Base-by-base conservation (phyloP, 2,888 invertebrate genomes). In the Cantharis flavilabris region DNA sequence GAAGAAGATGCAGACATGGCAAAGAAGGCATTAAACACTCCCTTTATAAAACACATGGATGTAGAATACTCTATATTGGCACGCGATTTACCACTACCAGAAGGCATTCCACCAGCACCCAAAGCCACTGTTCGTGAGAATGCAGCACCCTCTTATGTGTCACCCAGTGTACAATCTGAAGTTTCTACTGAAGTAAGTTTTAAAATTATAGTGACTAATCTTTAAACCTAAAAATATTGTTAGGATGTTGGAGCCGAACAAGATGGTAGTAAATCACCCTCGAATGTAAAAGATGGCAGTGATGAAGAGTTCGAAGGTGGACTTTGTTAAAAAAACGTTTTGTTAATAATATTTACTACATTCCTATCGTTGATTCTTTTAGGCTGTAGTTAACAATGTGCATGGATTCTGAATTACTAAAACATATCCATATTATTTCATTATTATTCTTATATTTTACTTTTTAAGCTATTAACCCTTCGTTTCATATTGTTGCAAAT, bases 31-130 rank as follows among this genome's bases (percentile, higher is more conserved):
- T 89, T 97, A 1, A 92, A 92, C 76, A 93, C 93, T 81, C 94
- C 97, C 0, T 97, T 97, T 87, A 96, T 97, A 74, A 93, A 95
- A 80, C 95, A 95, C 86, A 96, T 97, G 97, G 97, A 97, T 87
- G 94, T 97, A 9, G 97, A 97, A 86, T 97, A 96, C 86, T 92
- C 96, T 0, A 91, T 95, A 85, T 88, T 95, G 79, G 94, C 94
- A 7, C 89, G 93, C 81, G 92, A 92, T 83, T 89, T 95, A 87
- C 92, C 92, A 30, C 86, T 94, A 80, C 94, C 94, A 0, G 90
- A 92, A 80, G 92, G 92, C 70, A 85, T 88, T 18, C 87, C 90
- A 71, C 88, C 89, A 71, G 87, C 89, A 83, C 90, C 91, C 14
- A 77, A 76, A 67, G 75, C 74, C 33, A 75, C 78, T 33, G 82